A percentile compares a stretch with the other conserved stretches of the same genome.
Conservation (phyloP, 1,140 invertebrate genomes). For the Colletes latitarsis region DNA sequence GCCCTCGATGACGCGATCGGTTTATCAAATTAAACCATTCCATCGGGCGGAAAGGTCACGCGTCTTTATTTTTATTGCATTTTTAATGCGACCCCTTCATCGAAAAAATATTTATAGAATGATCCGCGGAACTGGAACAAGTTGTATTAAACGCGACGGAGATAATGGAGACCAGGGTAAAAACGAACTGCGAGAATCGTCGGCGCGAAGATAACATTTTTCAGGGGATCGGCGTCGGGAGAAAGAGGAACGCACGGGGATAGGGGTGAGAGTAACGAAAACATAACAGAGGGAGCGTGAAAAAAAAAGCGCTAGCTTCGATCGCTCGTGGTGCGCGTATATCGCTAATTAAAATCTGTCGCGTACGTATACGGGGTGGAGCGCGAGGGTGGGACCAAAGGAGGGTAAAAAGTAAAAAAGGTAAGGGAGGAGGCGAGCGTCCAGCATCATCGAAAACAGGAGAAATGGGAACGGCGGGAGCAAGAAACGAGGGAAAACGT, state of each 20-base stretch:
- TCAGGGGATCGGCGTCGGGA: neutral
- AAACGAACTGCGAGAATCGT: neutral
- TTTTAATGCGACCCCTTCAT: no score
- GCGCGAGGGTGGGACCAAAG: no score
- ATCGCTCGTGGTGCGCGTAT: slow-evolving; percentile 27
- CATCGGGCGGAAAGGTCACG: no score
- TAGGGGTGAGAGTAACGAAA: no score
- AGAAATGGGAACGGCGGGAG: slow-evolving; percentile 13
- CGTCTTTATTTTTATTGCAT: no score
- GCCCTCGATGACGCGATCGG: no score
- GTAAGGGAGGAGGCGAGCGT: neutral
- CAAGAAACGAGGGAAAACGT: slow-evolving; percentile 35
- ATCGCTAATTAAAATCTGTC: slow-evolving; percentile 67
- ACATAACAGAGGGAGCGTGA: neutral
- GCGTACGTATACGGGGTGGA: neutral
- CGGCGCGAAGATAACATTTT: slow-evolving; percentile 6
- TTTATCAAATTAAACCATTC: no score
- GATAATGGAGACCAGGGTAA: neutral
- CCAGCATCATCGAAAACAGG: slow-evolving; percentile 27
- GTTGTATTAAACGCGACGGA: neutral
- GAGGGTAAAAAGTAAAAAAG: neutral
- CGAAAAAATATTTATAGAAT: no score
- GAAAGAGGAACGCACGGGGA: neutral
- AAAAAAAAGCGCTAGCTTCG: neutral
- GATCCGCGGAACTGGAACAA: no score